Evolutionary conservation across 2,888 invertebrate species (phyloP).

Genomic region (Tetragonula carbonaria): DNA sequence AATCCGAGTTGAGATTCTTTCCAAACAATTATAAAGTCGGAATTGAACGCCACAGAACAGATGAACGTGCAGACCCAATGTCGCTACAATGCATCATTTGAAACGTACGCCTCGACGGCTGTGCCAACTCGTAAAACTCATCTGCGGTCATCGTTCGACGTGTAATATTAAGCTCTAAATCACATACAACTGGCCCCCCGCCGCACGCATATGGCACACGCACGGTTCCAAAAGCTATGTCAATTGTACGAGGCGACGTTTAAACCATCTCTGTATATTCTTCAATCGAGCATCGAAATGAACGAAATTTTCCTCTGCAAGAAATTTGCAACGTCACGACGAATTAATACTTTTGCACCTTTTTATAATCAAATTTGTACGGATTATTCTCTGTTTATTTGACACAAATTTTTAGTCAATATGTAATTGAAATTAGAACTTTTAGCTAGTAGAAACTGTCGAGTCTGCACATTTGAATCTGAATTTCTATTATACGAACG

Average conservation of each 20-base stretch:
- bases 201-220: constrained; percentile 19
- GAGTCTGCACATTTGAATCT: no score
- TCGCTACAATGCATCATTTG: constrained; percentile 23
- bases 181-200: constrained; percentile 38
- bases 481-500: no score
- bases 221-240: constrained; percentile 19
- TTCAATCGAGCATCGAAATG: background rate
- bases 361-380: no score
- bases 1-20: background rate
- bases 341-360: no score
- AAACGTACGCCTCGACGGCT: constrained; percentile 39
- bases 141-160: constrained; percentile 59
- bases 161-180: constrained; percentile 56
- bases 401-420: no score
- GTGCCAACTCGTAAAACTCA: constrained; percentile 58
- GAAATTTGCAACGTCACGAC: no score
- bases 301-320: no score
- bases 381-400: no score
- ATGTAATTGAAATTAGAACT: no score
- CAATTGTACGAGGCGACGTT: constrained; percentile 12
- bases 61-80: background rate
- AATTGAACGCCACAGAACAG: background rate
- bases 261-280: background rate
- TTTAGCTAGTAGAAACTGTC: no score
- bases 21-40: background rate